These are phyloP conservation scores for Butastur rufipennis DNA, from an alignment of 2,113 vertebrate genomes.

Conservation along the genomic window DNA sequence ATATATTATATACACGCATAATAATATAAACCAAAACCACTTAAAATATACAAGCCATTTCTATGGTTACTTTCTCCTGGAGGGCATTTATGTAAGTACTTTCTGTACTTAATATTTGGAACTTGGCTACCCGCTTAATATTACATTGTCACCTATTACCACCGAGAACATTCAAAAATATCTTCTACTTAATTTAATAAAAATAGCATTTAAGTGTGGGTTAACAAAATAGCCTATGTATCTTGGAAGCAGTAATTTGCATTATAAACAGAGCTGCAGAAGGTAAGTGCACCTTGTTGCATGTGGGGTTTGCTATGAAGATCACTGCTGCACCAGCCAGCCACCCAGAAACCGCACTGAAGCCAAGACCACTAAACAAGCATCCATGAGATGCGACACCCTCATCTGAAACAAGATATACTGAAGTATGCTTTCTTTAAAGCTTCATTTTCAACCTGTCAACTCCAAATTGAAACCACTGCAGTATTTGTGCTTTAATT, in stretches of 20 bases:
- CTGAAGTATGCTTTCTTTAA: not conserved
- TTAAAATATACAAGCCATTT: not conserved
- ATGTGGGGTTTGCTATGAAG: not conserved
- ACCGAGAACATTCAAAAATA: not conserved
- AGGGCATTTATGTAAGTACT: not conserved
- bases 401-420: not conserved
- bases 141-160: not conserved
- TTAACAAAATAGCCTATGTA: not conserved
- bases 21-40: not conserved
- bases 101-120: not conserved
- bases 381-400: accelerated
- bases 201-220: not conserved
- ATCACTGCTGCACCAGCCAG: not conserved
- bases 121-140: not conserved
- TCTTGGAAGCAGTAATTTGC: not conserved
- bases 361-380: not conserved
- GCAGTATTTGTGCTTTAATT: not conserved
- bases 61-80: not conserved
- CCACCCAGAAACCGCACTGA: not conserved
- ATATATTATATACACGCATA: no score
- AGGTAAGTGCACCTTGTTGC: not conserved
- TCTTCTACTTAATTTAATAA: not conserved
- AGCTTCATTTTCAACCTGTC: not conserved
- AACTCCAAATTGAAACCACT: not conserved
- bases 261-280: not conserved